Percentiles rank a stretch among this genome's conserved stretches.
Conservation (phyloP, 2,113 vertebrate genomes). For the Peucedramus taeniatus region DNA sequence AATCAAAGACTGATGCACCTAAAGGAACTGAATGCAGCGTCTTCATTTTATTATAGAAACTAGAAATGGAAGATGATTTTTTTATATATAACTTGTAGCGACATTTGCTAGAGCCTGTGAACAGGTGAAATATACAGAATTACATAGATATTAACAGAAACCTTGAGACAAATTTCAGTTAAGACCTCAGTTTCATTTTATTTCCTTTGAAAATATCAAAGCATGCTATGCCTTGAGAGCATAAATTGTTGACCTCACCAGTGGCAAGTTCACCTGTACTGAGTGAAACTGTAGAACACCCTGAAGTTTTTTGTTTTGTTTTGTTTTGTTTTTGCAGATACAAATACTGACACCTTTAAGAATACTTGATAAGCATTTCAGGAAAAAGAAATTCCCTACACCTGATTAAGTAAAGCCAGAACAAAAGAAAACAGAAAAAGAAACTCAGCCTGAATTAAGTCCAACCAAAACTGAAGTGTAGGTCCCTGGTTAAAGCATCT, state of each 20-base stretch:
- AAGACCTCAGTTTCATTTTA: constrained; percentile 42
- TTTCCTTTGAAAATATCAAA: constrained; percentile 62
- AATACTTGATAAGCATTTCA: constrained; percentile 34
- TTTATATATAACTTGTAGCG: neutral
- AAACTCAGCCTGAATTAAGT: neutral
- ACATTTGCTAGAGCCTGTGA: constrained; percentile 10
- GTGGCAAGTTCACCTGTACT: constrained; percentile 12
- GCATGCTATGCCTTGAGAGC: constrained; percentile 34
- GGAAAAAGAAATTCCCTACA: constrained; percentile 29
- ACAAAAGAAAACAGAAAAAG: neutral
- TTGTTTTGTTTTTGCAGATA: constrained; percentile 37
- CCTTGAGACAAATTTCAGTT: constrained; percentile 47
- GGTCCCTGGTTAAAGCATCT: constrained; percentile 24
- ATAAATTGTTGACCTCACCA: constrained; percentile 62
- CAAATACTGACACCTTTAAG: neutral
- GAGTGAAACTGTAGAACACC: constrained; percentile 29
- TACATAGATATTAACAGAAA: constrained; percentile 33
- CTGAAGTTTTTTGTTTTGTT: constrained; percentile 45
- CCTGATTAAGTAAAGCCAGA: constrained; percentile 21
- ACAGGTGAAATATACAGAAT: constrained; percentile 41
- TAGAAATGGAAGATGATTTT: neutral
- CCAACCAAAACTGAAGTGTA: neutral
- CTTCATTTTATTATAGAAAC: constrained; percentile 36
- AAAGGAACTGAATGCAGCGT: constrained; percentile 22
- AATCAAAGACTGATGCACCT: constrained; percentile 49